Conservation (phyloP, 2,113 vertebrate genomes). For the Amia ocellicauda region DNA sequence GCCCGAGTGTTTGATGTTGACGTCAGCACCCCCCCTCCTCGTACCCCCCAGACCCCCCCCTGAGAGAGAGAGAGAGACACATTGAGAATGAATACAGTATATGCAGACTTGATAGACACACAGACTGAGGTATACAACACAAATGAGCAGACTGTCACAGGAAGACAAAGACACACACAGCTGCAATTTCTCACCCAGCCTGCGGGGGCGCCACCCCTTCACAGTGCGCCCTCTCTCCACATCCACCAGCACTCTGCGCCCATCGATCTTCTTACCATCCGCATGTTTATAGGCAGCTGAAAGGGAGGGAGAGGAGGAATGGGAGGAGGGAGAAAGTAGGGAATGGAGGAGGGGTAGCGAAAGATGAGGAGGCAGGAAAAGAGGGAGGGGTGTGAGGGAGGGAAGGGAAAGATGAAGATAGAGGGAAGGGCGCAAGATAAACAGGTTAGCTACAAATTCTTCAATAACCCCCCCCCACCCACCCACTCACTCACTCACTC, state of each 20-base stretch:
- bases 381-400: slow-evolving; percentile 9
- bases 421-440: slow-evolving; percentile 27
- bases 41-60: slow-evolving; percentile 88
- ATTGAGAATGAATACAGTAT: no score
- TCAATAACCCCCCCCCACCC: slow-evolving; percentile 39
- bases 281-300: slow-evolving; percentile 92
- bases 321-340: slow-evolving; percentile 10
- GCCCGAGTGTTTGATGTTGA: slow-evolving; percentile 90
- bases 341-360: not conserved
- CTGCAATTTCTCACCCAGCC: slow-evolving; percentile 67
- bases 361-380: slow-evolving; percentile 21
- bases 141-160: not conserved
- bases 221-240: slow-evolving; percentile 89
- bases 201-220: slow-evolving; percentile 86
- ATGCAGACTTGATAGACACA: no score
- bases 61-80: slow-evolving; percentile 28
- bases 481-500: slow-evolving; percentile 30
- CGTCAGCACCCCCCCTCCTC: slow-evolving; percentile 83
- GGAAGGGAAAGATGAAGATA: slow-evolving; percentile 17
- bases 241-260: slow-evolving; percentile 83
- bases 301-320: slow-evolving; percentile 44
- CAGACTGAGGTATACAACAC: no score
- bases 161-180: not conserved
- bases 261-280: slow-evolving; percentile 92
- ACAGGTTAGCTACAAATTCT: no score